A percentile compares a stretch with the other conserved stretches of the same genome.
Conservation (phyloP, 2,797 vertebrate genomes). For the Parambassis ranga region DNA sequence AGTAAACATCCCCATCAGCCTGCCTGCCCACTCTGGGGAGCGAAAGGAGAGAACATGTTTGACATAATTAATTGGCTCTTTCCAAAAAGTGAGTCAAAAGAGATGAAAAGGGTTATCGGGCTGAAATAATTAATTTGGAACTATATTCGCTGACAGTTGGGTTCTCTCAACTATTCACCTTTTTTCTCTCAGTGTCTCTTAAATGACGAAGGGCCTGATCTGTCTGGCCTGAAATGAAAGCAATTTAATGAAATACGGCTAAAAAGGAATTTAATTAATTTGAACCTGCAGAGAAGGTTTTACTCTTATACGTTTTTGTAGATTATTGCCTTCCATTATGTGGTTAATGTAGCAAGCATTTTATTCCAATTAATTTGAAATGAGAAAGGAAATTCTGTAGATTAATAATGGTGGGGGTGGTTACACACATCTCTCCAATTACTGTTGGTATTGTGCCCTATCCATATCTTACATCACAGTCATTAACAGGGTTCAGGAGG, state of each 20-base stretch:
- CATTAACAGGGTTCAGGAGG: conserved; percentile 66
- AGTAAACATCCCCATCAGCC: conserved; percentile 93
- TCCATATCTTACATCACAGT: conserved; percentile 66
- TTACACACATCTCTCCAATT: conserved; percentile 72
- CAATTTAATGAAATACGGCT: conserved; percentile 89
- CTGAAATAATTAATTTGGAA: conserved; percentile 95
- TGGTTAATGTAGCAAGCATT: conserved; percentile 90
- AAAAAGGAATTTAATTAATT: conserved; percentile 91
- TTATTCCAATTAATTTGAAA: conserved; percentile 91
- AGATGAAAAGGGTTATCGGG: conserved; percentile 95
- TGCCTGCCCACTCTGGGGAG: conserved; percentile 80
- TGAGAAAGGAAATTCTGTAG: conserved; percentile 88
- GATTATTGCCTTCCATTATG: conserved; percentile 88
- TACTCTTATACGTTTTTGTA: conserved; percentile 83
- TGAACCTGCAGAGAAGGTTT: conserved; percentile 82
- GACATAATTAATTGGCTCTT: conserved; percentile 97
- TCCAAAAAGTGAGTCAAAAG: conserved; percentile 92
- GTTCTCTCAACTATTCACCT: conserved; percentile 82
- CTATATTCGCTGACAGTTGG: conserved; percentile 92
- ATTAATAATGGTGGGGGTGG: conserved; percentile 84
- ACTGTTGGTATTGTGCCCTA: conserved; percentile 34
- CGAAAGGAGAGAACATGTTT: conserved; percentile 86
- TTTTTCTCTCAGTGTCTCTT: conserved; percentile 62
- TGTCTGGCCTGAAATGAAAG: conserved; percentile 70
- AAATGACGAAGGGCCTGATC: conserved; percentile 83